phyloP scores from a whole-genome alignment of 2,797 vertebrate genomes.

The Apodemus agrarius region DNA sequence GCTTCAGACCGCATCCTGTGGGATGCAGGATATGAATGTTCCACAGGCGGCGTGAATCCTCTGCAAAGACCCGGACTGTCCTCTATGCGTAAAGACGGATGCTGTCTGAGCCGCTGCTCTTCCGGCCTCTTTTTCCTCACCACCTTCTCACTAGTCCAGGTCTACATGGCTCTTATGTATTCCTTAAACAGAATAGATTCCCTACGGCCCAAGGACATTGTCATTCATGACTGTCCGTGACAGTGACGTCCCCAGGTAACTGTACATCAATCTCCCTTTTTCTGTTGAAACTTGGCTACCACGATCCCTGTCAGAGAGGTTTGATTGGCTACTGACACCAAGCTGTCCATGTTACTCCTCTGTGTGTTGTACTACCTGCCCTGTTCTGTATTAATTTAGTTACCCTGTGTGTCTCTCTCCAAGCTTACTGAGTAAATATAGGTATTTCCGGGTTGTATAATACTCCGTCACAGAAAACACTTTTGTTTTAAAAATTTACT shows the following conservation, averaged over 20 bases:
- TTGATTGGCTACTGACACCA: neutral
- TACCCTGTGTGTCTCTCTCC: neutral
- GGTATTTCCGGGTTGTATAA: neutral
- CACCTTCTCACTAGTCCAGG: neutral
- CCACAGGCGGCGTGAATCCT: accelerated
- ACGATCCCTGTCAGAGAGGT: neutral
- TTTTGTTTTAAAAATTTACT: neutral
- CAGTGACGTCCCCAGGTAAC: neutral
- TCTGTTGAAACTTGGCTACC: neutral
- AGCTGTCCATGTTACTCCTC: neutral
- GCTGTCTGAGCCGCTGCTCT: neutral
- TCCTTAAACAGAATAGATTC: neutral
- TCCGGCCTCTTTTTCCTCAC: neutral
- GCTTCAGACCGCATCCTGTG: neutral
- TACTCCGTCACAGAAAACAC: neutral
- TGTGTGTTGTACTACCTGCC: neutral
- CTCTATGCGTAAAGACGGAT: neutral
- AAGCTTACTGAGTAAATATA: neutral
- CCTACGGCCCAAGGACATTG: neutral
- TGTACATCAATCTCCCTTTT: neutral
- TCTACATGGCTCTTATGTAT: neutral
- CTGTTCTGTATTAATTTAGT: neutral
- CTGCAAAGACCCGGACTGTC: neutral
- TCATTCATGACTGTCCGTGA: neutral
- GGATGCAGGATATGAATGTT: too few species aligned